Percentiles rank a stretch among this genome's conserved stretches.
These are phyloP conservation scores for Drosophila algonquin DNA, from an alignment of 2,888 invertebrate species.

Conservation along the genomic window DNA sequence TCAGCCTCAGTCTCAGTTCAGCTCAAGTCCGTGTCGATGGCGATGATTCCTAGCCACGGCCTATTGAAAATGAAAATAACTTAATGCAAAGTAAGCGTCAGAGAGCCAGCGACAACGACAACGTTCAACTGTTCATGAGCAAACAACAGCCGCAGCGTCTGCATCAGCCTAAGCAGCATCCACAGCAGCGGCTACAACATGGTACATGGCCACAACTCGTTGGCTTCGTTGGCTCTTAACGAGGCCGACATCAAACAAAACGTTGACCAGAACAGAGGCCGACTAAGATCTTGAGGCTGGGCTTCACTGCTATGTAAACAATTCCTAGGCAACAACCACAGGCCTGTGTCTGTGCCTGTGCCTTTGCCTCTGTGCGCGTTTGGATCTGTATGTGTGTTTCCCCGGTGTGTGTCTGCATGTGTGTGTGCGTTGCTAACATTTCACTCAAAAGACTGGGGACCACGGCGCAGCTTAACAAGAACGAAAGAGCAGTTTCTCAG, in stretches of 20 bases:
- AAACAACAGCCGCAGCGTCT: slow-evolving; percentile 50
- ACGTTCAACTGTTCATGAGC: slow-evolving; percentile 74
- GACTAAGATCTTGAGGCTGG: slow-evolving; percentile 44
- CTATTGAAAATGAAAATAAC: slow-evolving; percentile 79
- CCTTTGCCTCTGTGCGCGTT: slow-evolving; percentile 24
- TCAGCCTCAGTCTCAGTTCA: slow-evolving; percentile 7
- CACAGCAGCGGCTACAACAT: slow-evolving; percentile 39
- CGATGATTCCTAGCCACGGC: slow-evolving; percentile 59
- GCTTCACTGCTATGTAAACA: slow-evolving; percentile 75
- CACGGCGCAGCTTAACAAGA: slow-evolving; percentile 51
- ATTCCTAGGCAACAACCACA: slow-evolving; percentile 64
- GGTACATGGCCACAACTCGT: slow-evolving; percentile 72
- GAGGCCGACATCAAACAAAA: slow-evolving; percentile 82
- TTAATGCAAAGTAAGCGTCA: slow-evolving; percentile 77
- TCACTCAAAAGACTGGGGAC: slow-evolving; percentile 70
- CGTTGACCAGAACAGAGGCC: slow-evolving; percentile 64
- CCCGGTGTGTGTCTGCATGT: slow-evolving; percentile 15
- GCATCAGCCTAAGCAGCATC: slow-evolving; percentile 24
- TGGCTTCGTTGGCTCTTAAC: slow-evolving; percentile 82
- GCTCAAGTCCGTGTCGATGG: slow-evolving; percentile 2
- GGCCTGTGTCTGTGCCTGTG: slow-evolving; percentile 34
- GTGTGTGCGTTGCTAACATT: slow-evolving; percentile 67
- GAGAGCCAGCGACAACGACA: slow-evolving; percentile 41
- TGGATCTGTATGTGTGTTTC: slow-evolving; percentile 1
- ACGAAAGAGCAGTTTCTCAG: neutral